phyloP scores from a whole-genome alignment of 2,888 invertebrate genomes.

The Caenorhabditis angaria region DNA sequence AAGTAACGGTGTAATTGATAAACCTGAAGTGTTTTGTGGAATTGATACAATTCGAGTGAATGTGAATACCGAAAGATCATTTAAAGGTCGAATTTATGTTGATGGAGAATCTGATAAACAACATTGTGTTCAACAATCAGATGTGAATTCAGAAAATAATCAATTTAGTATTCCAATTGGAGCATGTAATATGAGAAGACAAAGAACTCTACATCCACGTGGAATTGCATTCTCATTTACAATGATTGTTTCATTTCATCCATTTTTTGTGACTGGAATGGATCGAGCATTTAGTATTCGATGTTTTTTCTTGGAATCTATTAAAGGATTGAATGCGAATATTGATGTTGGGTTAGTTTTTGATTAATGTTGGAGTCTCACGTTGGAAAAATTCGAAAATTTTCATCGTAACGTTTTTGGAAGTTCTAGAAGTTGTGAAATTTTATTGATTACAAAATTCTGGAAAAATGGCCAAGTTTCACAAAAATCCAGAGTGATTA shows the following conservation, averaged over 20 bases:
- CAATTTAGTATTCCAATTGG: constrained; percentile 69
- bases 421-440: too few relatives aligned
- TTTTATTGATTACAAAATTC: too few relatives aligned
- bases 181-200: constrained; percentile 71
- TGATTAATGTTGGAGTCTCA: too few relatives aligned
- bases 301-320: constrained; percentile 72
- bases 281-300: constrained; percentile 70
- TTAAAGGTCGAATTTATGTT: constrained; percentile 64
- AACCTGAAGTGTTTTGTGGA: constrained; percentile 66
- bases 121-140: constrained; percentile 56
- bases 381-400: too few relatives aligned
- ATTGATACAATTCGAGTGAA: constrained; percentile 59
- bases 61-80: constrained; percentile 49
- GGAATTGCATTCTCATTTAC: constrained; percentile 72
- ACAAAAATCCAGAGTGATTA: too few relatives aligned
- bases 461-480: too few relatives aligned
- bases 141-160: constrained; percentile 18
- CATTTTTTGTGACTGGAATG: constrained; percentile 70
- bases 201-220: constrained; percentile 67
- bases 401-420: too few relatives aligned
- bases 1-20: constrained; percentile 57
- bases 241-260: constrained; percentile 70
- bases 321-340: constrained; percentile 66
- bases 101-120: constrained; percentile 69
- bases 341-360: constrained; percentile 66